These are phyloP conservation scores for Gymnothorax javanicus DNA, from an alignment of 2,797 vertebrate genomes.

Conservation along the genomic window DNA sequence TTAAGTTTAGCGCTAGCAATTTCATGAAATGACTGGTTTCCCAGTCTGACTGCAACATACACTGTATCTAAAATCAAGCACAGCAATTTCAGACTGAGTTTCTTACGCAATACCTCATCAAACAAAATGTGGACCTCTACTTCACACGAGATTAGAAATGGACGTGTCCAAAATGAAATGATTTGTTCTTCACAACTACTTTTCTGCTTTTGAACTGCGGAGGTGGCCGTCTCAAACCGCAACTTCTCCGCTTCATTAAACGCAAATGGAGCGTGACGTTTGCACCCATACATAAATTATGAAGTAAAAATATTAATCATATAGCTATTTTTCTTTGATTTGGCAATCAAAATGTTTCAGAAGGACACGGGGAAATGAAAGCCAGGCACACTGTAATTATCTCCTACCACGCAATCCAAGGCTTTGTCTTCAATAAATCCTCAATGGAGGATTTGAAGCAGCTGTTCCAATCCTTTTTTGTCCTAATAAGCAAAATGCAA, in stretches of 20 bases:
- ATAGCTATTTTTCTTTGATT: too few species aligned
- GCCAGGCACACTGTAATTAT: conserved; percentile 1
- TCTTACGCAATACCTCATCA: not conserved
- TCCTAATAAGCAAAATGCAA: not conserved
- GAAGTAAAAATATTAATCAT: not conserved
- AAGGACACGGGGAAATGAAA: not conserved
- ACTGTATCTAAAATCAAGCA: too few species aligned
- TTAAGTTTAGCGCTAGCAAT: too few species aligned
- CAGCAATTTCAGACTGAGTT: not conserved
- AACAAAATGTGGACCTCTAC: not conserved
- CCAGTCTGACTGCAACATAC: too few species aligned
- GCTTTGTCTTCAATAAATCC: not conserved
- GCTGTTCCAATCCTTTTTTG: not conserved
- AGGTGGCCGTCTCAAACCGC: not conserved
- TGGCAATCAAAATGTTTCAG: not conserved
- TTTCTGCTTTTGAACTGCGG: not conserved
- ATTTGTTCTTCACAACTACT: not conserved
- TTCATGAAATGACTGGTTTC: too few species aligned
- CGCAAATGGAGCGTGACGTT: not conserved
- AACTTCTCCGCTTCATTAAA: not conserved
- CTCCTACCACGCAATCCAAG: not conserved
- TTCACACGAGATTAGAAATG: not conserved
- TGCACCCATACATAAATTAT: not conserved
- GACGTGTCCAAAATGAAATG: not conserved
- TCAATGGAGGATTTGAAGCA: not conserved